phyloP scores from a whole-genome alignment of 30 jellyfish, hydroid and myxozoan genomes.

The Pseudorhiza aurosa region DNA sequence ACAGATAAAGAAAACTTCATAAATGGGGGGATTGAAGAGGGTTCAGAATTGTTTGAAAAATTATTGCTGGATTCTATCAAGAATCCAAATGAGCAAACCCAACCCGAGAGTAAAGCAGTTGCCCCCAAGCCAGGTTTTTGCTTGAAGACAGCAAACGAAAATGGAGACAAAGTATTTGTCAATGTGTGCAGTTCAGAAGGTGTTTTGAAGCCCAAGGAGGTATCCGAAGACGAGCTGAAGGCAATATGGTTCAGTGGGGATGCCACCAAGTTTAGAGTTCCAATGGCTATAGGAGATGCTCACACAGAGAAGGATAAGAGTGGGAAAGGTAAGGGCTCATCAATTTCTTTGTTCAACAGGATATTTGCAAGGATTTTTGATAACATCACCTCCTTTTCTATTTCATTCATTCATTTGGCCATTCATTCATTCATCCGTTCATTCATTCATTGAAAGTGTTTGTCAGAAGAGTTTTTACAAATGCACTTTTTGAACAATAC shows the following conservation, averaged over 20 bases:
- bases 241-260: constrained; percentile 76
- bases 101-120: constrained; percentile 63
- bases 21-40: constrained; percentile 81
- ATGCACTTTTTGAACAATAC: too few species aligned
- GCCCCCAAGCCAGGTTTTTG: constrained; percentile 97
- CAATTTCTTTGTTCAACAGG: not conserved
- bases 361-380: too few species aligned
- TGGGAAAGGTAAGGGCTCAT: constrained; percentile 88
- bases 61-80: constrained; percentile 64
- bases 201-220: constrained; percentile 85
- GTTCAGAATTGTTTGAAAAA: constrained; percentile 63
- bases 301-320: constrained; percentile 83
- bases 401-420: too few species aligned
- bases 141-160: constrained; percentile 61
- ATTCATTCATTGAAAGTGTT: too few species aligned
- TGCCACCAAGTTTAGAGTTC: constrained; percentile 91
- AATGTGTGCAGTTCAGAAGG: constrained; percentile 84
- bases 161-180: constrained; percentile 78
- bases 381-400: too few species aligned
- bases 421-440: too few species aligned
- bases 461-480: too few species aligned
- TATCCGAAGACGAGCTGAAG: constrained; percentile 79
- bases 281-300: constrained; percentile 95
- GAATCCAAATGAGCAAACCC: constrained; percentile 25
- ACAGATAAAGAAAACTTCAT: constrained; percentile 5